Conservation (phyloP, 2,113 vertebrate genomes). For the Pelecanoides urinatrix region DNA sequence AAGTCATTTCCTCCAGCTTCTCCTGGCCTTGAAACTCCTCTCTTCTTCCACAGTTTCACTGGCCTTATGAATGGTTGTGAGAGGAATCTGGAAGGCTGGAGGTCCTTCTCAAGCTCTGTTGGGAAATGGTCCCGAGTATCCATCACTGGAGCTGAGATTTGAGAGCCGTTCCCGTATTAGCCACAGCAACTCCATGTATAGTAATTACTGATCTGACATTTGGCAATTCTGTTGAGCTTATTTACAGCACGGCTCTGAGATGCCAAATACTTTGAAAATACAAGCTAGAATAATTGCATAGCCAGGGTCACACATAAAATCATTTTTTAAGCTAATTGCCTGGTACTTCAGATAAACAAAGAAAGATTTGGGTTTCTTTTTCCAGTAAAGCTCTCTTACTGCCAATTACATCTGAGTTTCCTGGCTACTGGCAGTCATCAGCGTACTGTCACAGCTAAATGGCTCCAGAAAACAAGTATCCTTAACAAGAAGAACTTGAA, state of each 20-base stretch:
- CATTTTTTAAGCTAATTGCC: not conserved
- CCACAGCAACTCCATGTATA: not conserved
- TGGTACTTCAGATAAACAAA: constrained; percentile 8
- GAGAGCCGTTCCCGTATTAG: not conserved
- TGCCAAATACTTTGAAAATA: not conserved
- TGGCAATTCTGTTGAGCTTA: not conserved
- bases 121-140: not conserved
- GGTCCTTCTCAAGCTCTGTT: not conserved
- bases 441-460: not conserved
- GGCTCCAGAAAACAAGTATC: not conserved
- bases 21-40: not conserved
- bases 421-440: not conserved
- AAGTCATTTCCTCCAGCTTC: not conserved
- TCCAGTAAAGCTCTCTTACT: not conserved
- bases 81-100: not conserved
- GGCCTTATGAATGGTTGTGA: not conserved
- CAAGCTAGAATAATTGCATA: not conserved
- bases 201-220: not conserved
- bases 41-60: not conserved
- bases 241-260: not conserved
- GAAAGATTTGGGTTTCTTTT: not conserved
- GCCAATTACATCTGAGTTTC: not conserved
- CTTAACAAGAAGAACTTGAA: not conserved
- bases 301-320: not conserved
- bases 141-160: not conserved